Conservation (phyloP, 2,113 vertebrate genomes). For the Hydrochoerus hydrochaeris region DNA sequence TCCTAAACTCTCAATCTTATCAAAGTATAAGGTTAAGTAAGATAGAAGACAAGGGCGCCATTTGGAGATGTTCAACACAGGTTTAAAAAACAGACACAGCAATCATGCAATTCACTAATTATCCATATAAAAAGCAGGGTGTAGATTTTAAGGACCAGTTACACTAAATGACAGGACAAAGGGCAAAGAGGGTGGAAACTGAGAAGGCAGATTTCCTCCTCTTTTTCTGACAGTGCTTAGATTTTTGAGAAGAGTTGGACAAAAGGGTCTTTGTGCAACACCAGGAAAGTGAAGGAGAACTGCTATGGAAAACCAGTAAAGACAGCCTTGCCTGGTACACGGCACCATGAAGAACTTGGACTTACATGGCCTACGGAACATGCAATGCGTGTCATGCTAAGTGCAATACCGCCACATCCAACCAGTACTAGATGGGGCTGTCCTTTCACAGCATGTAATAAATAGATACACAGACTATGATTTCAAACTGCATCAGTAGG, state of each 20-base stretch:
- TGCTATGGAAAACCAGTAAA: slow-evolving; percentile 83
- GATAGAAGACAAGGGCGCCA: slow-evolving; percentile 49
- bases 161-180: slow-evolving; percentile 84
- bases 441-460: slow-evolving; percentile 41
- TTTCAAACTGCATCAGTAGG: slow-evolving; percentile 33
- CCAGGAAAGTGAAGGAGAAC: slow-evolving; percentile 82
- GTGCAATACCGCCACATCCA: slow-evolving; percentile 79
- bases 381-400: slow-evolving; percentile 74
- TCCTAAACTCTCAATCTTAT: slow-evolving; percentile 76
- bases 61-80: slow-evolving; percentile 65
- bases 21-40: slow-evolving; percentile 30
- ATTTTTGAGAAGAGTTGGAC: slow-evolving; percentile 87
- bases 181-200: slow-evolving; percentile 86
- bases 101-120: slow-evolving; percentile 70
- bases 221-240: slow-evolving; percentile 88
- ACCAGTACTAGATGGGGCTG: not conserved
- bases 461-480: not conserved
- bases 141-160: slow-evolving; percentile 69
- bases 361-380: slow-evolving; percentile 81
- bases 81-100: slow-evolving; percentile 62
- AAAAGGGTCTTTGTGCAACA: slow-evolving; percentile 88
- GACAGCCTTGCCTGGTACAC: slow-evolving; percentile 85
- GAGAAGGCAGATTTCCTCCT: slow-evolving; percentile 88
- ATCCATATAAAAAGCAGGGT: not conserved
- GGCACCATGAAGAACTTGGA: slow-evolving; percentile 83